A percentile compares a stretch with the other conserved stretches of the same genome.
phyloP scores from a whole-genome alignment of 2,797 vertebrate species.

The Taenioides sp. region DNA sequence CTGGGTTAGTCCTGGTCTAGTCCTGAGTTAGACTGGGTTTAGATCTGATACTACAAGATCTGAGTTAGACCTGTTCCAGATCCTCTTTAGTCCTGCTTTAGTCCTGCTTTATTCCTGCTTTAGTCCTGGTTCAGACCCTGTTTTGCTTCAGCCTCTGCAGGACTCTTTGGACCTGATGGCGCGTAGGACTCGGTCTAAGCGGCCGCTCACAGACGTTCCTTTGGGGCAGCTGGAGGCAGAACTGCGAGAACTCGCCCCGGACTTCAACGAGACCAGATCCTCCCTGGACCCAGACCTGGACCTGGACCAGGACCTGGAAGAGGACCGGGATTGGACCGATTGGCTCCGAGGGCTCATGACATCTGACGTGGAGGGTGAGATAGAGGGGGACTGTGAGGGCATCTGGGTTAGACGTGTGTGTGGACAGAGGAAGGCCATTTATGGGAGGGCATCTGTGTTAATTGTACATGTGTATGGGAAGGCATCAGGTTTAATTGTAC shows the following conservation, averaged over 20 bases:
- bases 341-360: slow-evolving; percentile 93
- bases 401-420: neutral
- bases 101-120: neutral
- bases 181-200: slow-evolving; percentile 89
- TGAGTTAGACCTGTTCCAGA: neutral
- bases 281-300: slow-evolving; percentile 3
- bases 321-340: slow-evolving; percentile 91
- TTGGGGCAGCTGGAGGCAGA: slow-evolving; percentile 91
- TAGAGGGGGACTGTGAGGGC: neutral
- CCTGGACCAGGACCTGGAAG: slow-evolving; percentile 29
- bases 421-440: no score
- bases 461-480: no score
- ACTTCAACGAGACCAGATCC: slow-evolving; percentile 85
- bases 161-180: slow-evolving; percentile 85
- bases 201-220: slow-evolving; percentile 87
- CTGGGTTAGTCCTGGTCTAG: neutral
- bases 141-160: slow-evolving; percentile 34
- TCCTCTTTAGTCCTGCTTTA: neutral
- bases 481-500: slow-evolving; percentile 70
- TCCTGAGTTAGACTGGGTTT: neutral
- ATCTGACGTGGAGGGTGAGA: slow-evolving; percentile 86
- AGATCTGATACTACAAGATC: neutral
- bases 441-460: no score
- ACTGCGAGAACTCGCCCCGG: slow-evolving; percentile 93
- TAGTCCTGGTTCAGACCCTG: neutral